These are phyloP conservation scores for Protobothrops mucrosquamatus DNA, from an alignment of 2,113 vertebrate species.

Conservation along the genomic window DNA sequence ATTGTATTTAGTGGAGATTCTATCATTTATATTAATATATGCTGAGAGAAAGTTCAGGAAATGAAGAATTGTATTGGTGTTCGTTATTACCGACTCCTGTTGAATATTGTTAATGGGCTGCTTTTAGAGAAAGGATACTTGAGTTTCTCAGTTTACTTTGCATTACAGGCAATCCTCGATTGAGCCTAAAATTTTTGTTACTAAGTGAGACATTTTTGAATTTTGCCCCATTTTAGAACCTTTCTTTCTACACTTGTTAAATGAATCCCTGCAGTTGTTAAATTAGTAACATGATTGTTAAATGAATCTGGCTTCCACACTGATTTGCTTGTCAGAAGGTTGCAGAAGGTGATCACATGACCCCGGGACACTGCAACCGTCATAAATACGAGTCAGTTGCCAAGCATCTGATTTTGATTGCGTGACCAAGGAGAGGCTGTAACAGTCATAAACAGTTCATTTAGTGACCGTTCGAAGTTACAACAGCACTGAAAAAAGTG, in stretches of 20 bases:
- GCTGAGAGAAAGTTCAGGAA: not conserved
- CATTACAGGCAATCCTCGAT: not conserved
- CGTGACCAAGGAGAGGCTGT: not conserved
- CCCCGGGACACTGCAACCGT: not conserved
- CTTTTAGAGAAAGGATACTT: not conserved
- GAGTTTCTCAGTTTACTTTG: not conserved
- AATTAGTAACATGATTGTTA: not conserved
- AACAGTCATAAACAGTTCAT: not conserved
- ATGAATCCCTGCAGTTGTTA: not conserved
- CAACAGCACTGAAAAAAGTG: no score
- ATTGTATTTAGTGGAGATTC: not conserved
- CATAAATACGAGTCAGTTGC: not conserved
- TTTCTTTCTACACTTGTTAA: not conserved
- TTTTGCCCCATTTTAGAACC: not conserved
- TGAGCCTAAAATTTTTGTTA: not conserved
- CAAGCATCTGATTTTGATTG: not conserved
- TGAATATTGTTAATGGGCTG: not conserved
- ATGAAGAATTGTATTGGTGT: not conserved
- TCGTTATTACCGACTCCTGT: not conserved
- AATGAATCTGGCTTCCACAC: not conserved
- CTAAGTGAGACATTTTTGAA: not conserved
- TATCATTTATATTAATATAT: not conserved
- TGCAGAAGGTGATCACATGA: not conserved
- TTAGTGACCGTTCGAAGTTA: no score
- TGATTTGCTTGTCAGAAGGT: not conserved